Evolutionary conservation across 1,140 invertebrate species (phyloP), one percentile per base, ranked within the genome.

Genomic region (Hylaeus volcanicus): DNA sequence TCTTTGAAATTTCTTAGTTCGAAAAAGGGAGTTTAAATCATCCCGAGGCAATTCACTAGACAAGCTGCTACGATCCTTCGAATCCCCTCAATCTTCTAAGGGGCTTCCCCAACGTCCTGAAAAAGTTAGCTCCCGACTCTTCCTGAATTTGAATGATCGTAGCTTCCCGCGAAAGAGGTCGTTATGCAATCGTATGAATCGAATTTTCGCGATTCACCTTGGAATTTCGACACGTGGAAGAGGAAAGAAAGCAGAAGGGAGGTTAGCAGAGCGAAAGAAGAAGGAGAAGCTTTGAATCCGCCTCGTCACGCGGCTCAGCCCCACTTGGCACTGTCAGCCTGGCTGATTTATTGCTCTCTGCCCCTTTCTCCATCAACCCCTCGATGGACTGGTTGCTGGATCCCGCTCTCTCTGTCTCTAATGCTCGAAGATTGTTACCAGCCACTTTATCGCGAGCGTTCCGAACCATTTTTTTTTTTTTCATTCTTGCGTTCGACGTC

Each of bases 291-390:
- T 61, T 74, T 61, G 86, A 87, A 88, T 78, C 58, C 79, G 85
- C 84, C 79, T 83, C 84, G 88, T 90, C 89, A 90, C 86, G 86
- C 74, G 81, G 77, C 86, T 71, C 61, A 73, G 79, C 83, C 88
- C 88, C 84, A 90, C 88, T 91, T 90, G 89, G 84, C 71, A 89
- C 81, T 91, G 90, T 90, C 88, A 88, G 86, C 66, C 75, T 80
- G 78, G 79, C 77, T 92, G 90, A 92, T 92, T 92, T 92, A 92
- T 92, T 88, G 84, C 79, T 69, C 81, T 87, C 82, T 87, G 82
- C 84, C 86, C 83, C 85, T 78, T 78, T 58, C 74, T 53, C 56
- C 65, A 61, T 75, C 75, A 69, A 78, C 81, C 79, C 70, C 82
- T 85, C 74, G 82, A 76, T 86, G 66, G 68, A 68, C 68, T 69